phyloP scores from a whole-genome alignment of 2,797 vertebrate genomes.

The Telmatherina bonti region DNA sequence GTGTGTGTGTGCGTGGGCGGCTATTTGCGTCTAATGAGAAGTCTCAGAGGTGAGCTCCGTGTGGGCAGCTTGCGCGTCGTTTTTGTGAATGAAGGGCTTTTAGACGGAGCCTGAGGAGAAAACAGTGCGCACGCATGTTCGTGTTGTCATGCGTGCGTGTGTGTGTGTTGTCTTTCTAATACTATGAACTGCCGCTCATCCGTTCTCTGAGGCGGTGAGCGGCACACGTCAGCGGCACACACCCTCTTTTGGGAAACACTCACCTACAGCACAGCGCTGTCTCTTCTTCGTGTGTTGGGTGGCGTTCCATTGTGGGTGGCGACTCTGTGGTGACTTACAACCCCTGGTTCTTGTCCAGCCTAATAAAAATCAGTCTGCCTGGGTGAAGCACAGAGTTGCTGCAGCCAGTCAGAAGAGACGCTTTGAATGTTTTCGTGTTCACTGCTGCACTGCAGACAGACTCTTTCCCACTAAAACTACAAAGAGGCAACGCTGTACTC shows the following conservation, averaged over 20 bases:
- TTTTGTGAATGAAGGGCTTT: constrained; percentile 73
- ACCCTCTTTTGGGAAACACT: constrained; percentile 66
- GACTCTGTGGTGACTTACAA: constrained; percentile 63
- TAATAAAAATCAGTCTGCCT: constrained; percentile 48
- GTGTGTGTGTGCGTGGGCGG: constrained; percentile 62
- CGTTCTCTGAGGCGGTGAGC: constrained; percentile 15
- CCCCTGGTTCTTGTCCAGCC: constrained; percentile 28
- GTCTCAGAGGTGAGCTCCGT: constrained; percentile 53
- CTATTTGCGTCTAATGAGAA: constrained; percentile 66
- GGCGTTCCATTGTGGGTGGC: constrained; percentile 50
- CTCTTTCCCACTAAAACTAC: constrained; percentile 48
- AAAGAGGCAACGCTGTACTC: constrained; percentile 44
- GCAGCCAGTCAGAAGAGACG: constrained; percentile 60
- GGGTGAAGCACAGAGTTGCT: constrained; percentile 45
- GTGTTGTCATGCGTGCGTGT: constrained; percentile 5
- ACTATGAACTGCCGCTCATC: constrained; percentile 23
- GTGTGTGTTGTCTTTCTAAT: constrained; percentile 23
- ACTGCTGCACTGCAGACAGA: constrained; percentile 79
- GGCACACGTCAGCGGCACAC: constrained; percentile 31
- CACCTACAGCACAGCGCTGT: constrained; percentile 5
- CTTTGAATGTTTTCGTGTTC: constrained; percentile 65
- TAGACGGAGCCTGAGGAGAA: constrained; percentile 12
- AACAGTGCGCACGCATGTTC: constrained; percentile 21
- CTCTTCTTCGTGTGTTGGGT: constrained; percentile 45
- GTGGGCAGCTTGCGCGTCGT: constrained; percentile 40